Evolutionary conservation across 1,140 invertebrate species (phyloP).

Genomic region (Aporrectodea caliginosa): DNA sequence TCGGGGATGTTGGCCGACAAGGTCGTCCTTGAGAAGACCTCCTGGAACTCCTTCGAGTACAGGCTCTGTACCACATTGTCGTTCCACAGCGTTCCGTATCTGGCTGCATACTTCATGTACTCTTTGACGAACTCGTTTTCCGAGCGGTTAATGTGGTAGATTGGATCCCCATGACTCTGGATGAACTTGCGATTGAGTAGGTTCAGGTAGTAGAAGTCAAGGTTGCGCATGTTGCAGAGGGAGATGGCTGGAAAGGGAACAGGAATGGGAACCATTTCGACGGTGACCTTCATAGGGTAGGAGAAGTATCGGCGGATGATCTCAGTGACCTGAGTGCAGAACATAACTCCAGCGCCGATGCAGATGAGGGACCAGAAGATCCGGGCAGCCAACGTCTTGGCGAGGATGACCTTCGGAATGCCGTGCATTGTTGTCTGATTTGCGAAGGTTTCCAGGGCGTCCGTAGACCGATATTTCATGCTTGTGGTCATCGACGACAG

Average conservation of each 20-base stretch:
- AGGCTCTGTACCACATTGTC: neutral
- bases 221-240: slow-evolving; percentile 29
- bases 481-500: too few relatives aligned
- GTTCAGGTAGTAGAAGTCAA: slow-evolving; percentile 19
- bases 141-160: slow-evolving; percentile 20
- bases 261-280: slow-evolving; percentile 32
- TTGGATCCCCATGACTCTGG: neutral
- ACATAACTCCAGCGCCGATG: slow-evolving; percentile 7
- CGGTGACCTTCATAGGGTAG: slow-evolving; percentile 23
- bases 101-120: slow-evolving; percentile 28
- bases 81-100: neutral
- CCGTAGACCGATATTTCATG: too few relatives aligned
- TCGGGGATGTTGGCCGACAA: slow-evolving; percentile 17
- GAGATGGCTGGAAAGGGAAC: slow-evolving; percentile 32
- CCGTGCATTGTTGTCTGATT: slow-evolving; percentile 13
- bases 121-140: slow-evolving; percentile 14
- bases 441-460: neutral
- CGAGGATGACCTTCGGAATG: slow-evolving; percentile 9
- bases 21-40: slow-evolving; percentile 25
- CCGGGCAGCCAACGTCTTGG: neutral
- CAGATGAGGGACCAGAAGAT: slow-evolving; percentile 25
- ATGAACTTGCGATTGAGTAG: slow-evolving; percentile 12
- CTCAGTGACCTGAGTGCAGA: slow-evolving; percentile 3
- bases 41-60: slow-evolving; percentile 22
- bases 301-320: slow-evolving; percentile 22